These are phyloP conservation scores for Apantesis nais DNA, from an alignment of 2,888 invertebrate genomes.

Conservation along the genomic window DNA sequence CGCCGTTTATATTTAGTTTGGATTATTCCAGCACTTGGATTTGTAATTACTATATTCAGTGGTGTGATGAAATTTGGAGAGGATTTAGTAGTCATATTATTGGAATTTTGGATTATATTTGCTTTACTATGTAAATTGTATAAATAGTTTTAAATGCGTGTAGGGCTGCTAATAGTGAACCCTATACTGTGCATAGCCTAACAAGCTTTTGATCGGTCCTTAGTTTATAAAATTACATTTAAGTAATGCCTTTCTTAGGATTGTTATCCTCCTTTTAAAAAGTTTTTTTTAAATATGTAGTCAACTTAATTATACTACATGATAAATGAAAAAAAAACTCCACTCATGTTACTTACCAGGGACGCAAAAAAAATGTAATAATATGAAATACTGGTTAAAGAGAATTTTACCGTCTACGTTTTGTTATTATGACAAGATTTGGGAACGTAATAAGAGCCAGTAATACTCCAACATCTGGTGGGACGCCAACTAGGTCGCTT, in stretches of 20 bases:
- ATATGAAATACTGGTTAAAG: neutral
- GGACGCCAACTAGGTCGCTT: slow-evolving; percentile 16
- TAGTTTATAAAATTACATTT: too few relatives aligned
- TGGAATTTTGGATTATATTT: neutral
- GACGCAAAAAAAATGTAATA: too few relatives aligned
- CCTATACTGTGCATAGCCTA: too few relatives aligned
- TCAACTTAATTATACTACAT: too few relatives aligned
- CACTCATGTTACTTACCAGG: too few relatives aligned
- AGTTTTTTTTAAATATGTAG: too few relatives aligned
- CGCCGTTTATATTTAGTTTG: slow-evolving; percentile 19
- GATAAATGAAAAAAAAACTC: too few relatives aligned
- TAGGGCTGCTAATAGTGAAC: too few relatives aligned
- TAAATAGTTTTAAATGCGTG: too few relatives aligned
- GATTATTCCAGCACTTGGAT: slow-evolving; percentile 16
- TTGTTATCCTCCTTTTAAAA: too few relatives aligned
- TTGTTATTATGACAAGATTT: neutral
- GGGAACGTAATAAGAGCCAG: neutral
- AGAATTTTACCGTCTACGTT: neutral
- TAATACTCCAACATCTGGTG: neutral
- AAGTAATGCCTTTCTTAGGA: too few relatives aligned
- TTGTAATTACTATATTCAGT: slow-evolving; percentile 12
- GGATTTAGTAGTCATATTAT: neutral
- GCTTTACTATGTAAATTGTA: neutral
- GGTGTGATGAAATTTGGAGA: slow-evolving; percentile 1
- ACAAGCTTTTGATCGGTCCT: too few relatives aligned